A percentile compares a stretch with the other conserved stretches of the same genome.
Conservation (phyloP, 2,113 vertebrate species). For the Tamias sibiricus region DNA sequence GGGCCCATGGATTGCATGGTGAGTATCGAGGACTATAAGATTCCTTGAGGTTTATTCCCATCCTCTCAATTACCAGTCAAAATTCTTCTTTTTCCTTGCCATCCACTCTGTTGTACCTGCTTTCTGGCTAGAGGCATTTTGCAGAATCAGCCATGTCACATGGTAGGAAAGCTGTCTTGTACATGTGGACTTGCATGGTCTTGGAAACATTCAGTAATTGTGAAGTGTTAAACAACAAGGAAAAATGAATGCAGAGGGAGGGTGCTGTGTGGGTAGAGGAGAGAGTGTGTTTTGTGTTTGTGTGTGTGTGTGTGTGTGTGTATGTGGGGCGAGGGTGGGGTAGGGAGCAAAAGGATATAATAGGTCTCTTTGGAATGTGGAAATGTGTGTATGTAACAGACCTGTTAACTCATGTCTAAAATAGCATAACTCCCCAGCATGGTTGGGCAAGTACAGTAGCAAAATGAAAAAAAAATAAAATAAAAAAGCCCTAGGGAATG, state of each 20-base stretch:
- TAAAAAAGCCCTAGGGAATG: slow-evolving; percentile 60
- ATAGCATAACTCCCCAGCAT: slow-evolving; percentile 65
- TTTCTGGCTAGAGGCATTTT: neutral
- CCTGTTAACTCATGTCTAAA: slow-evolving; percentile 81
- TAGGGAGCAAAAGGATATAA: slow-evolving; percentile 63
- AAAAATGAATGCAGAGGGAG: slow-evolving; percentile 20
- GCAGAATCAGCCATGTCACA: neutral
- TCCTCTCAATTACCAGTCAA: neutral
- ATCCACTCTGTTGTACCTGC: neutral
- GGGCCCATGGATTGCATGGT: neutral
- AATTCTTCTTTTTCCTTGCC: neutral
- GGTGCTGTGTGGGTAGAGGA: neutral
- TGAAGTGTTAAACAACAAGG: slow-evolving; percentile 51
- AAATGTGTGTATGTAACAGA: slow-evolving; percentile 70
- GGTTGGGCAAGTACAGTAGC: slow-evolving; percentile 71
- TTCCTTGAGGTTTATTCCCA: neutral
- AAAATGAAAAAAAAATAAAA: slow-evolving; percentile 46
- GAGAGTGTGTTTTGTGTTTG: neutral
- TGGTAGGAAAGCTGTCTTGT: slow-evolving; percentile 34
- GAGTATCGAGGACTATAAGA: neutral
- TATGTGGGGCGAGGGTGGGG: neutral
- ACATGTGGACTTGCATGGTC: slow-evolving; percentile 17
- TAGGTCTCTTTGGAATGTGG: slow-evolving; percentile 76
- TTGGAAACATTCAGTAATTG: slow-evolving; percentile 40
- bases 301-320: neutral